Evolutionary conservation across 2,113 vertebrate species (phyloP).

Genomic region (Isichthys henryi): DNA sequence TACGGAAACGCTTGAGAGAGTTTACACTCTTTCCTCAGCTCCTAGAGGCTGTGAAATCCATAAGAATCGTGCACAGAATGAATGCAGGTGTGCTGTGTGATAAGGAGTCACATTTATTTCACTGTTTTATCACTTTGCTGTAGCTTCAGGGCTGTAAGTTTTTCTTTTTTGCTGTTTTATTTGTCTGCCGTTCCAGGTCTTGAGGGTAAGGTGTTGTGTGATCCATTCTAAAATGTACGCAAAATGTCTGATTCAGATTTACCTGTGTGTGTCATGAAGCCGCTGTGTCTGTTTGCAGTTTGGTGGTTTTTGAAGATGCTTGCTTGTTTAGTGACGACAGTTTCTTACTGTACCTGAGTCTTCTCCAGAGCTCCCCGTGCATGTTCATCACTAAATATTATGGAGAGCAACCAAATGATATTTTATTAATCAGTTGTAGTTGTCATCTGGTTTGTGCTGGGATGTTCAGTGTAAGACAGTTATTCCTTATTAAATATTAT

Average conservation of each 20-base stretch:
- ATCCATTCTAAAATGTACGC: neutral
- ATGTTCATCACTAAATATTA: neutral
- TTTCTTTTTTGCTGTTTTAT: neutral
- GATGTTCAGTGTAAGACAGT: neutral
- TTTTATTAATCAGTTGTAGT: neutral
- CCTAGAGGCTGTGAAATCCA: constrained; percentile 3
- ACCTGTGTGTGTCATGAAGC: neutral
- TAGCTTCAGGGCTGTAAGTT: neutral
- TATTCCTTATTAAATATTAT: neutral
- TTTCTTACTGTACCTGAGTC: neutral
- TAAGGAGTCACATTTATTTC: neutral
- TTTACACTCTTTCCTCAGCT: neutral
- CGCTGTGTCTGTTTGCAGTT: neutral
- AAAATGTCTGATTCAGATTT: neutral
- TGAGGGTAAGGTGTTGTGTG: neutral
- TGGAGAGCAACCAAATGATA: neutral
- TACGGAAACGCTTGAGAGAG: neutral
- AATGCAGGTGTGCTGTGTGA: constrained; percentile 4
- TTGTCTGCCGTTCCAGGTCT: neutral
- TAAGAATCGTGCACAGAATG: neutral
- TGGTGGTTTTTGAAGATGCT: neutral
- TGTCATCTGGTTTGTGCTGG: neutral
- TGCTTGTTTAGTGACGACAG: neutral
- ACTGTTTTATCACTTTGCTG: neutral
- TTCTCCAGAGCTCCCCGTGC: neutral